Evolutionary conservation across 2,888 invertebrate species (phyloP), one percentile per base, ranked within the genome.

Genomic region (Neelides folsomi): DNA sequence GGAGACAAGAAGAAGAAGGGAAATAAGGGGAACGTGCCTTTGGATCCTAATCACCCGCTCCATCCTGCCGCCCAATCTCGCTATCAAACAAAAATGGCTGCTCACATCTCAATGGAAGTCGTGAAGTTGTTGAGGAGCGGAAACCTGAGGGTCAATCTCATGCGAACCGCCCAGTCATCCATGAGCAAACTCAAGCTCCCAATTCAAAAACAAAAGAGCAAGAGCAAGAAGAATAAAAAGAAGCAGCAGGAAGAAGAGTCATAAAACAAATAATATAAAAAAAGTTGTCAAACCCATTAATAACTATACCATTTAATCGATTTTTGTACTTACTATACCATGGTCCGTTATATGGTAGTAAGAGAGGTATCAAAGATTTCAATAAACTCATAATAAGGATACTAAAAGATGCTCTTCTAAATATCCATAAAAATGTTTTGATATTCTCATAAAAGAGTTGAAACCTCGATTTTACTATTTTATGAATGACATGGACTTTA

Each of bases 31-130:
- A 18, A n/a, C 18, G 53, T 36, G 5, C 55, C 54, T 15, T 50
- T 49, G 35, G 58, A 59, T 46, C 58, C 58, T 27, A 59, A 59
- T 46, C 59, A 59, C 37, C 57, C 60, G 13, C 54, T 55, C 13
- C 57, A 60, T 44, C 51, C 60, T 10, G 60, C 59, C 41, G 54
- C 56, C 9, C 52, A 55, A 16, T 48, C 51, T 34, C 53, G 64
- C 37, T 59, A 58, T 40, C 62, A 62, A 49, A 64, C 64, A 12
- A 64, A 64, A 52, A 64, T 64, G 64, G 64, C 64, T 15, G 64
- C 64, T 8, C 64, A 64, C 36, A 60, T 64, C 20, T 64, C 64
- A 38, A 64, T 64, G 64, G 64, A 64, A 46, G 62, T 64, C 19
- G 64, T 64, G 16, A 64, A 64, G 52, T 46, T 64, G 10, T 51